Base-by-base conservation (phyloP, 37 sponge, comb jelly and placozoan genomes). In the Axinella damicornis region DNA sequence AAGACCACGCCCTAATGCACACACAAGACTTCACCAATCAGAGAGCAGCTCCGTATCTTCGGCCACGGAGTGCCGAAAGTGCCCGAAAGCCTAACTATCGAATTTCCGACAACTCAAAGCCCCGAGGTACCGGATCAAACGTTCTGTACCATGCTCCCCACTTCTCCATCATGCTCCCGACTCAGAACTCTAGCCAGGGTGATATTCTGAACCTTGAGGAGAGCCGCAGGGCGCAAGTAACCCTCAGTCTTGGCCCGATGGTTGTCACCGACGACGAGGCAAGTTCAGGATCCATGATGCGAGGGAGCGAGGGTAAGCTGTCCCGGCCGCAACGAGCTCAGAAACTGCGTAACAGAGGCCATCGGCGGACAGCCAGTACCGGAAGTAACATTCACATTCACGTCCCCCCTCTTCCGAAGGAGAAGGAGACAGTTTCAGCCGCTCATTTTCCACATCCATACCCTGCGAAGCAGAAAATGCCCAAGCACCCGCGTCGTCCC, bases 251-350 rank as follows among this genome's bases (percentile, higher is more conserved):
- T 9, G 85, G 85, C 30, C 85, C 85, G 11, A 59, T 62, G 46
- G 85, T 85, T n/a, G 85, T 77, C 58, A 85, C 85, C 17, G 85
- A 85, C 35, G 85, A 85, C 53, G 85, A 85, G 41, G 37, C 56
- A 52, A 6, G 65, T 13, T 35, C 53, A 1, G 19, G 28, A 30
- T 34, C 19, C 14, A 19, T 2, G 11, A 21, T 5, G 1, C 72
- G 61, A 14, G 62, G 71, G 13, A 9, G 38, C 22, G 82, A 82
- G 46, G 59, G 40, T 34, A 33, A n/a, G 33, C 46, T 61, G 4
- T 20, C 21, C 21, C 71, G 71, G 36, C 81, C 34, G 9, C 82
- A 71, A 18, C 71, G 70, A 19, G 34, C 60, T 28, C 55, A 71
- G 31, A 82, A 60, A 41, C 5, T 71, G 1, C 55, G 39, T 21